Base-by-base conservation (phyloP, 2,888 invertebrate genomes). In the Sphecodes monilicornis region DNA sequence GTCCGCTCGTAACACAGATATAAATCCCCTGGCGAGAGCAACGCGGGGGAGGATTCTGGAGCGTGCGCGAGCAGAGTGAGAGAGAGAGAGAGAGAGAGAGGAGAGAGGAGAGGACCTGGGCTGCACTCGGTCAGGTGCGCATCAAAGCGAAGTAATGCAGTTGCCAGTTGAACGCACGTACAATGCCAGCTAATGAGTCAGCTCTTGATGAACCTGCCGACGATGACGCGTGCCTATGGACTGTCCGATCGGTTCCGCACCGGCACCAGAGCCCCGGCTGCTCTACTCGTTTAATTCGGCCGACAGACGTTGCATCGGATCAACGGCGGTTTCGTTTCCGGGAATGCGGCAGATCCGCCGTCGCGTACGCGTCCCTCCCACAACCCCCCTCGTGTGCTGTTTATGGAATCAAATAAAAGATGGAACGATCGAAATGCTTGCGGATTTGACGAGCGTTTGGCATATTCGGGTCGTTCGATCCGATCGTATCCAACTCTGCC, bases 81-180 rank as follows among this genome's bases (percentile, higher is more conserved):
- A 6, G 54, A 16, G 54, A n/a, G 68, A 4, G 76, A 10, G 36
- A 18, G n/a, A 60, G 29, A 29, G 39, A 60, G 60, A 29, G 13
- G 3, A 13, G 57, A 26, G 64, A 16, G 16, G 64, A 22, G 66
- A n/a, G 18, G 18, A 22, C 36, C 22, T 29, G 68, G 29, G 18
- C 78, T 43, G 68, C 75, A 74, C 72, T 75, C 84, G 83, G 82
- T 73, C 82, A 82, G 87, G 82, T 84, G 81, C 81, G 88, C 87
- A 84, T 86, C 83, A 88, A 85, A 87, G 87, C 85, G 85, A 80
- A 78, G 83, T 87, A 88, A 88, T 85, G 85, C 87, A 88, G 82
- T 88, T 87, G 80, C 85, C 85, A 85, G 82, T 77, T 81, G 75
- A 69, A 74, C 81, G 73, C 72, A 76, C 83, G 85, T 81, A 87